Conservation (phyloP, 2,888 invertebrate genomes). For the Nomada lathburiana region DNA sequence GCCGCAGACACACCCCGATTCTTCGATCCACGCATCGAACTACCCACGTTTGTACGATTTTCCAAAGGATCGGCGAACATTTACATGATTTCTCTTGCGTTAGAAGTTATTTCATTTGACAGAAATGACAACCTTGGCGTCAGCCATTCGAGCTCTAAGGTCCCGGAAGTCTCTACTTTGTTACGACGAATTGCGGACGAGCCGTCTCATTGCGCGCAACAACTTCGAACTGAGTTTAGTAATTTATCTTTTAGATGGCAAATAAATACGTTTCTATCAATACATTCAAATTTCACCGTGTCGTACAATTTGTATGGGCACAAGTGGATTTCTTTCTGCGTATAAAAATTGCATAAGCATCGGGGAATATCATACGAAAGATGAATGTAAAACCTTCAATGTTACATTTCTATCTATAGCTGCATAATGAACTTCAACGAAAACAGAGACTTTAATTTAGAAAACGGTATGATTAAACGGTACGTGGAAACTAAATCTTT, state of each 20-base stretch:
- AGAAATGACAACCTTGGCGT: constrained; percentile 64
- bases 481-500: neutral
- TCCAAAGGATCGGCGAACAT: constrained; percentile 23
- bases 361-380: neutral
- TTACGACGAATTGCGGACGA: constrained; percentile 48
- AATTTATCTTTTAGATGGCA: neutral
- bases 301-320: neutral
- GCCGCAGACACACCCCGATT: constrained; percentile 57
- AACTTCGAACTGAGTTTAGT: constrained; percentile 37
- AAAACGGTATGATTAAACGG: neutral
- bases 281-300: neutral
- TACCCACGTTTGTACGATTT: constrained; percentile 33
- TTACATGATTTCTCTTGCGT: constrained; percentile 64
- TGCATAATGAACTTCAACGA: neutral
- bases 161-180: constrained; percentile 65
- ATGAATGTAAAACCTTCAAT: neutral
- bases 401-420: neutral
- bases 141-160: constrained; percentile 71
- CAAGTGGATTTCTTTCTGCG: neutral
- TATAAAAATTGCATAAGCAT: neutral
- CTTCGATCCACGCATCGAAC: constrained; percentile 41
- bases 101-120: constrained; percentile 54
- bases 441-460: neutral
- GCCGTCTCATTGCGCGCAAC: constrained; percentile 36
- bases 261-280: neutral